phyloP scores from a whole-genome alignment of 92 coral and sea anemone species.

The Chrysogorgia sp. region DNA sequence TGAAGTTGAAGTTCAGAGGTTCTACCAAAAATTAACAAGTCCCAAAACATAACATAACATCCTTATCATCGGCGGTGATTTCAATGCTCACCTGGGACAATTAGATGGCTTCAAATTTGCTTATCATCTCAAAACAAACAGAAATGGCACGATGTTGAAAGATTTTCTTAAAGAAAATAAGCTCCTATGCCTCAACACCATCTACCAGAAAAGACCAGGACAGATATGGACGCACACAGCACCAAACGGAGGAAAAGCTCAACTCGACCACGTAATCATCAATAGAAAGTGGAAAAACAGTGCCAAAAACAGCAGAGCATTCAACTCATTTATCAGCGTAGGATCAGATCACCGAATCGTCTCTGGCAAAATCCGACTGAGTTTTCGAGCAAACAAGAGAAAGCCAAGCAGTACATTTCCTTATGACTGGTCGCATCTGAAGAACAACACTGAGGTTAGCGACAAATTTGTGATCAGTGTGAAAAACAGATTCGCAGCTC shows the following conservation, averaged over 20 bases:
- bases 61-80: constrained; percentile 44
- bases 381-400: constrained; percentile 31
- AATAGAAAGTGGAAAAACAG: constrained; percentile 60
- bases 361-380: constrained; percentile 10
- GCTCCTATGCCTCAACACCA: constrained; percentile 46
- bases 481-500: constrained; percentile 36
- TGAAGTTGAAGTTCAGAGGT: constrained; percentile 18
- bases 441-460: constrained; percentile 18
- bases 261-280: constrained; percentile 54
- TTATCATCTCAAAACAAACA: constrained; percentile 47
- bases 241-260: constrained; percentile 38
- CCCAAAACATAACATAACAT: constrained; percentile 39
- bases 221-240: constrained; percentile 51
- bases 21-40: constrained; percentile 45
- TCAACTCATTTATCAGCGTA: constrained; percentile 46
- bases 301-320: constrained; percentile 49
- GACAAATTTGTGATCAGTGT: constrained; percentile 15
- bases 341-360: constrained; percentile 61
- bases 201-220: constrained; percentile 39
- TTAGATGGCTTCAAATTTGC: constrained; percentile 30
- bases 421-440: constrained; percentile 38
- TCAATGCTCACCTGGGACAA: constrained; percentile 45
- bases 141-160: constrained; percentile 36
- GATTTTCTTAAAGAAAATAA: constrained; percentile 40
- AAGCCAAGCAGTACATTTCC: constrained; percentile 5